Base-by-base conservation (phyloP, 2,888 invertebrate genomes). In the Dasypogon diadema region DNA sequence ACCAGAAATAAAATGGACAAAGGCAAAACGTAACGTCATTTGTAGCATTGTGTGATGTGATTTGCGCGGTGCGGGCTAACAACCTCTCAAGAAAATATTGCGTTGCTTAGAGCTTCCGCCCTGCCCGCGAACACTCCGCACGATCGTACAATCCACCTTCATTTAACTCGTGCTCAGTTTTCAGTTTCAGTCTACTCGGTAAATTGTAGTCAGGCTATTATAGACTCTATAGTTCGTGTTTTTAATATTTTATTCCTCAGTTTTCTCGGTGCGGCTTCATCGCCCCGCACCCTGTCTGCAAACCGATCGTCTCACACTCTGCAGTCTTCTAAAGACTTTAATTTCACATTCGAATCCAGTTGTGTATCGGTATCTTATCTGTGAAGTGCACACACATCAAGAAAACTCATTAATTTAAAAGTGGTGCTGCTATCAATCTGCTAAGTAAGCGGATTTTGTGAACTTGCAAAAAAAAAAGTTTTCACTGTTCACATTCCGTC, bases 11-110 rank as follows among this genome's bases (percentile, higher is more conserved):
- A 70, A 68, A 30, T 70, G 70, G 70, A 70, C 70, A 70, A 70
- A 70, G 54, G 48, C 65, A 48, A 16, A 51, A 54, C 70, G 70
- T 70, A 51, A 70, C 70, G 51, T 70, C 70, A 54, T 54, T 70
- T 54, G 21, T 54, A 16, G 70, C 70, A 70, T 70, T 60, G 42
- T 46, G 48, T 70, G 54, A 70, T 70, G 70, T 70, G 70, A 70
- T 70, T 70, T 70, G 70, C 70, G 70, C 70, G 70, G 54, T 54
- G 70, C 70, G 70, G 70, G 70, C 70, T 70, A 70, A 70, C 70
- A 70, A 70, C 70, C 70, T 70, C 65, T 68, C 70, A 54, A 70
- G 70, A 70, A 70, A 65, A 54, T 70, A 70, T 70, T 70, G 70
- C 70, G 54, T 70, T 70, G 70, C 70, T 54, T 30, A 54, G 54